Evolutionary conservation across 2,888 invertebrate species (phyloP).

Genomic region (Dione vanillae): DNA sequence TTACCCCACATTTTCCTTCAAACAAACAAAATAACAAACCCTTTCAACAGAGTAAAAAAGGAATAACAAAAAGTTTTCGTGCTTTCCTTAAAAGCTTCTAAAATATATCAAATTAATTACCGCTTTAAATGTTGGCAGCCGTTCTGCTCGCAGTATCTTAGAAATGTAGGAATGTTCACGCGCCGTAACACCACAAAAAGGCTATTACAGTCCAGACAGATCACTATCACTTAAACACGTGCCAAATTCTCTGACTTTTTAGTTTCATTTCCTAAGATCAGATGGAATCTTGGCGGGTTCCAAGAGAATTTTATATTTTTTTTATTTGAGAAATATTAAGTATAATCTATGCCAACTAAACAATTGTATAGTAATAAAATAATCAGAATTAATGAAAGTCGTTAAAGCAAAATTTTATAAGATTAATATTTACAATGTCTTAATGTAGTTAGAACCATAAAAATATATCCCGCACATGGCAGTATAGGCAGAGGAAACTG

Average conservation of each 20-base stretch:
- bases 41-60: conserved; percentile 17
- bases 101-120: conserved; percentile 41
- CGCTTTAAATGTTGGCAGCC: conserved; percentile 43
- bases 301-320: too few species aligned
- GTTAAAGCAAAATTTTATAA: too few species aligned
- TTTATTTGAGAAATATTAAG: too few species aligned
- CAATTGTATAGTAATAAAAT: too few species aligned
- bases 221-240: conserved; percentile 46
- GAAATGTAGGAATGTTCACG: conserved; percentile 41
- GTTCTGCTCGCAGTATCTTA: conserved; percentile 36
- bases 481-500: too few species aligned
- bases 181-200: conserved; percentile 47
- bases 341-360: too few species aligned
- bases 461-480: too few species aligned
- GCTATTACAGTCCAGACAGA: conserved; percentile 44
- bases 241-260: conserved; percentile 51
- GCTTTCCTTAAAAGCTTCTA: conserved; percentile 33
- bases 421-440: too few species aligned
- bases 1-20: conserved; percentile 15
- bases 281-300: conserved; percentile 37
- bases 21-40: conserved; percentile 21
- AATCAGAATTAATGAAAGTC: too few species aligned
- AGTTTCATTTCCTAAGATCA: conserved; percentile 47
- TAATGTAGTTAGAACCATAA: too few species aligned
- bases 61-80: conserved; percentile 22